These are phyloP conservation scores for Moxostoma hubbsi DNA, from an alignment of 2,797 vertebrate species.

Conservation along the genomic window DNA sequence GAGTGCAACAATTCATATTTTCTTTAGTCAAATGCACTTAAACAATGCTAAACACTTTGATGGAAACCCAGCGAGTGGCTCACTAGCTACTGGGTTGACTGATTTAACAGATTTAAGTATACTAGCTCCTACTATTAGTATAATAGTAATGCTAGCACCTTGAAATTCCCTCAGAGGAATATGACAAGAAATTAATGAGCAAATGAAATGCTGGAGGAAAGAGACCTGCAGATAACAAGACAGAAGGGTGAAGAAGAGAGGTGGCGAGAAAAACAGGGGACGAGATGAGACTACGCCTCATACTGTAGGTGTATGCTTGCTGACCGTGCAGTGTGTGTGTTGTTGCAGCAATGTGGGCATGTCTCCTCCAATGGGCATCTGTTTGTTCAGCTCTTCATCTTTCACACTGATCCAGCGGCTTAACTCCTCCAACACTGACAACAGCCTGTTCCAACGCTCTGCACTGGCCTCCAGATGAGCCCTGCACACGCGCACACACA, in stretches of 20 bases:
- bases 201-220: neutral
- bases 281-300: conserved; percentile 69
- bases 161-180: neutral
- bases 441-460: conserved; percentile 91
- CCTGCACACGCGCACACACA: conserved; percentile 69
- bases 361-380: conserved; percentile 95
- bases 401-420: conserved; percentile 93
- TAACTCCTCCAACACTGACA: conserved; percentile 90
- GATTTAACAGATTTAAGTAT: too few species aligned
- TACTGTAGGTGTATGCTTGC: conserved; percentile 42
- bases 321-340: conserved; percentile 85
- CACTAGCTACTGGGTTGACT: too few species aligned
- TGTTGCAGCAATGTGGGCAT: conserved; percentile 92
- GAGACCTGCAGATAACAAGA: neutral
- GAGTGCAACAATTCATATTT: too few species aligned
- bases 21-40: too few species aligned
- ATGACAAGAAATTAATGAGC: neutral
- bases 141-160: too few species aligned
- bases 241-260: neutral
- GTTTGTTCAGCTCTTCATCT: conserved; percentile 92
- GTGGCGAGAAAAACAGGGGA: neutral
- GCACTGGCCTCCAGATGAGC: conserved; percentile 94
- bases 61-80: too few species aligned
- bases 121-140: too few species aligned
- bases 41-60: too few species aligned